These are phyloP conservation scores for Hippocampus mohnikei DNA, from an alignment of 2,113 vertebrate species.

Conservation along the genomic window DNA sequence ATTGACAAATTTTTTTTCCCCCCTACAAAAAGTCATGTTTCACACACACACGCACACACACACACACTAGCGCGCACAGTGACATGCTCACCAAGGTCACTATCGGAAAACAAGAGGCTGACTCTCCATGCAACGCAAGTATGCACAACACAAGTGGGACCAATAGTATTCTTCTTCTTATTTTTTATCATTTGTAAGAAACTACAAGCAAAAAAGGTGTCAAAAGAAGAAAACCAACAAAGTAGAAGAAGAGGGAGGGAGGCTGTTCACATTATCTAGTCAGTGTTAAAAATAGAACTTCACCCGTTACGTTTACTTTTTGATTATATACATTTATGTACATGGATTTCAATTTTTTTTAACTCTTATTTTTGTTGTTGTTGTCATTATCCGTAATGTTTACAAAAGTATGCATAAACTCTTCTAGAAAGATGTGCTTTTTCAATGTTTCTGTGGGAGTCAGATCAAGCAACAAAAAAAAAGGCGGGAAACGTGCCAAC, in stretches of 20 bases:
- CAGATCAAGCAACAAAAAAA: conserved; percentile 54
- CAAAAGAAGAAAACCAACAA: conserved; percentile 58
- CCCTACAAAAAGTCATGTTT: conserved; percentile 3
- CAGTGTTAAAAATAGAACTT: conserved; percentile 85
- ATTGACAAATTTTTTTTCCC: neutral
- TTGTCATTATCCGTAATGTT: conserved; percentile 72
- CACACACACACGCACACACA: conserved; percentile 43
- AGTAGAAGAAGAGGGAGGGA: conserved; percentile 42
- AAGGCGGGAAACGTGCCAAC: conserved; percentile 40
- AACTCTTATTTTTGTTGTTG: conserved; percentile 34
- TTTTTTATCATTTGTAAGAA: conserved; percentile 33
- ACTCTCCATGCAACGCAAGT: conserved; percentile 77
- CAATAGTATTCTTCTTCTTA: conserved; percentile 28
- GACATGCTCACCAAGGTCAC: conserved; percentile 71
- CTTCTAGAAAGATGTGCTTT: conserved; percentile 80
- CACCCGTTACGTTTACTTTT: conserved; percentile 78
- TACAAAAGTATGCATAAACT: conserved; percentile 77
- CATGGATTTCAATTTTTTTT: conserved; percentile 69
- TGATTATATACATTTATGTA: conserved; percentile 80
- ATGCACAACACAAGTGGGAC: conserved; percentile 71
- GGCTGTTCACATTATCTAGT: conserved; percentile 79
- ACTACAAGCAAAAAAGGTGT: conserved; percentile 49
- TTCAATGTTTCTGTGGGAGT: conserved; percentile 60
- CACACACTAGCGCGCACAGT: conserved; percentile 39
- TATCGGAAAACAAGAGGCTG: conserved; percentile 59